phyloP scores from a whole-genome alignment of 2,797 vertebrate species.

The Novumbra hubbsi region DNA sequence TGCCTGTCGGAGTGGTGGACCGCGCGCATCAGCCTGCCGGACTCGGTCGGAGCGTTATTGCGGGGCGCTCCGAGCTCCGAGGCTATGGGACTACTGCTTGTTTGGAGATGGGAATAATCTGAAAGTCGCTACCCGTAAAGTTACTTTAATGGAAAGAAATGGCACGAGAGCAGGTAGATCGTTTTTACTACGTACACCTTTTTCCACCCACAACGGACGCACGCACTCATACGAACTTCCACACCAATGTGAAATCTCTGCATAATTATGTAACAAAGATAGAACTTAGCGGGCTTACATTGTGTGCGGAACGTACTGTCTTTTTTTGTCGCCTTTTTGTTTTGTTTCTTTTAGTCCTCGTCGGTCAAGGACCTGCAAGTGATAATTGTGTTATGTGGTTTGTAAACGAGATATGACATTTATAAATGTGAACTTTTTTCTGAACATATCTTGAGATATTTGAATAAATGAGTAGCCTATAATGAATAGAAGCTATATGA shows the following conservation, averaged over 20 bases:
- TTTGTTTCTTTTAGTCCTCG: too few species aligned
- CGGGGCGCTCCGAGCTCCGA: neutral
- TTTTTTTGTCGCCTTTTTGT: too few species aligned
- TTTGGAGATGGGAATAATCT: constrained; percentile 27
- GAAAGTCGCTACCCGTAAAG: constrained; percentile 42
- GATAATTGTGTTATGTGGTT: neutral
- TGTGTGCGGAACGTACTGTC: too few species aligned
- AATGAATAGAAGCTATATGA: neutral
- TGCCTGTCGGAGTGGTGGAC: neutral
- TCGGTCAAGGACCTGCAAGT: too few species aligned
- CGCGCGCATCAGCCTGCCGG: neutral
- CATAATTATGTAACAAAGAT: too few species aligned
- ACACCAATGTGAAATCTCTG: neutral
- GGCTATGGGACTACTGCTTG: neutral
- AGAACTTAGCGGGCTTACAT: too few species aligned
- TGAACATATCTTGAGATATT: neutral
- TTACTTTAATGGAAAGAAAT: constrained; percentile 68
- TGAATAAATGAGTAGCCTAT: too few species aligned
- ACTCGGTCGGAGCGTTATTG: neutral
- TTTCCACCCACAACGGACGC: too few species aligned
- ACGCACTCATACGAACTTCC: neutral
- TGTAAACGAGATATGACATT: too few species aligned
- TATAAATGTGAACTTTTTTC: neutral
- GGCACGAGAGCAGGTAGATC: constrained; percentile 53
- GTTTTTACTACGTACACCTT: neutral